Evolutionary conservation across 2,797 vertebrate species (phyloP), one percentile per base, ranked within the genome.

Genomic region (Echiichthys vipera): DNA sequence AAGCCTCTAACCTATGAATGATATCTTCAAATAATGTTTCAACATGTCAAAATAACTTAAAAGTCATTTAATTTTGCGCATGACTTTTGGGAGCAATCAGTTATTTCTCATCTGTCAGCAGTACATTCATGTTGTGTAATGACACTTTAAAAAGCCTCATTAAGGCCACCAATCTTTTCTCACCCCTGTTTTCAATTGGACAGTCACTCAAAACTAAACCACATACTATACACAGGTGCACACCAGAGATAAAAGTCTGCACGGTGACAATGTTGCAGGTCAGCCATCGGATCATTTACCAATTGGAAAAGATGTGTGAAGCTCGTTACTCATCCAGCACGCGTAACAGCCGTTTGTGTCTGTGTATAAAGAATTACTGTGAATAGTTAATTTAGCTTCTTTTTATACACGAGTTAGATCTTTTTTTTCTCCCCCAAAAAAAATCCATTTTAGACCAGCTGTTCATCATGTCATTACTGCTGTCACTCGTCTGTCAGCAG

Each of bases 181-280:
- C 73, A 64, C 53, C 25, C 10, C 36, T 71, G 80, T 80, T 87
- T 88, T 74, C 81, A 76, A 25, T 40, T 69, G 72, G 69, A 81
- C 81, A 92, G 91, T 92, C 86, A 84, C 83, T 45, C 42, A 36
- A 64, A 82, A 65, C 42, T 75, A 64, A 22, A 68, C 9, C 56
- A 80, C 84, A 81, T 77, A 79, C 80, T 47, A 30, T 62, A 51
- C 86, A 81, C 88, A 90, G 91, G 89, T 91, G 89, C 84, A 74
- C 70, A 1, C 5, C 1, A 5, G 66, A 87, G 83, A 83, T 84
- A 86, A 83, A 84, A 71, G 71, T 65, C 46, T 49, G 36, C 3
- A 30, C 70, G 6, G 43, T 7, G 70, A 84, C 69, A 67, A 84
- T 79, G 67, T 43, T 73, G 40, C 56, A 27, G 81, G 61, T 89